Evolutionary conservation across 2,797 vertebrate genomes (phyloP).

Genomic region (Cossypha polioptera): DNA sequence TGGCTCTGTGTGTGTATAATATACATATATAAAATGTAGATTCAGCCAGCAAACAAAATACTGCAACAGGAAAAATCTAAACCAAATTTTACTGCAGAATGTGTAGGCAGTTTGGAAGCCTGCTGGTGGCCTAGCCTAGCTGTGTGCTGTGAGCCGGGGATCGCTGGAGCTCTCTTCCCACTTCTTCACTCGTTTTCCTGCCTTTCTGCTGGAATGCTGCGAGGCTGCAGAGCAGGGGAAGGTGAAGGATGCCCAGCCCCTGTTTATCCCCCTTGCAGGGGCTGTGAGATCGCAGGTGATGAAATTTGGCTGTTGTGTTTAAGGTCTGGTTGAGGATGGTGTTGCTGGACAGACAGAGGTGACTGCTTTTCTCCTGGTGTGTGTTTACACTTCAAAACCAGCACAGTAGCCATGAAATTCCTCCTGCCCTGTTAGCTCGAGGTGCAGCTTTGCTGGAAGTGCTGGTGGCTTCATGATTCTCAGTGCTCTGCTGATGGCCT

Average conservation of each 20-base stretch:
- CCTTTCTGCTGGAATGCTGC: background rate
- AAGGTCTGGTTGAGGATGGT: background rate
- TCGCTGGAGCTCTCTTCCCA: background rate
- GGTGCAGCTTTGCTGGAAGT: background rate
- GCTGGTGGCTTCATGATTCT: background rate
- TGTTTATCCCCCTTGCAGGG: background rate
- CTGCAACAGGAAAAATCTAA: background rate
- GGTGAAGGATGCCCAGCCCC: background rate
- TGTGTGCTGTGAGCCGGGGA: background rate
- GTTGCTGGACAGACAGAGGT: background rate
- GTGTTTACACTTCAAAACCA: background rate
- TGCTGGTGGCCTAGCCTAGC: constrained; percentile 35
- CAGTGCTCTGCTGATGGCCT: background rate
- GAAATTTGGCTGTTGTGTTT: background rate
- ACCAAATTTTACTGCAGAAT: background rate
- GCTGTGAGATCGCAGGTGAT: background rate
- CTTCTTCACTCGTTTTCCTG: background rate
- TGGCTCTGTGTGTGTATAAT: accelerated
- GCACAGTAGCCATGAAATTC: accelerated
- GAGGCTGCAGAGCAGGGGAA: background rate
- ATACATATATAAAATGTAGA: background rate
- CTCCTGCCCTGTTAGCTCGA: accelerated
- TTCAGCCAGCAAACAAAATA: background rate
- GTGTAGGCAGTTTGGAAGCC: constrained; percentile 7
- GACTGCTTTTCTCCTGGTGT: background rate